Base-by-base conservation (phyloP, 1,140 invertebrate genomes). In the Brachionus sp. region DNA sequence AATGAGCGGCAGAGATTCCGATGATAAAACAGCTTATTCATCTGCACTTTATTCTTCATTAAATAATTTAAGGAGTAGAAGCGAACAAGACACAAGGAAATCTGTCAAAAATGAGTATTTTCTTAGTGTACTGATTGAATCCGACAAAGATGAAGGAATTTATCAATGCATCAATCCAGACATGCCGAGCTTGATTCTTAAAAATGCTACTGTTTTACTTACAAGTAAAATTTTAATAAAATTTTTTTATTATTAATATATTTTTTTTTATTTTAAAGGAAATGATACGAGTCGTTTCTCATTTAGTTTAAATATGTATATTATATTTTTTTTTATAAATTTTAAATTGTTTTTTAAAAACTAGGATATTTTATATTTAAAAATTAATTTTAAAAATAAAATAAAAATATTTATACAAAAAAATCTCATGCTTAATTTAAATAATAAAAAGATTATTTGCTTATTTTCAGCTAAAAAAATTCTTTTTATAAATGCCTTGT, bases 121-220 rank as follows among this genome's bases (percentile, higher is more conserved):
- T 62, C 37, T 78, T n/a, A 78, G 37, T 19, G 23, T 62, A 10
- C 16, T 78, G 44, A 78, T 78, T 37, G 77, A 78, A 62, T 78
- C 77, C 9, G 53, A 78, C n/a, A 10, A 78, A 35, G 77, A 78
- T 46, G 77, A 78, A 62, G 77, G 77, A 7, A 37, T 78, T 35
- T 78, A 78, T 44, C 77, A 78, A 62, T 78, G 77, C 35, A 78
- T 78, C 25, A 78, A 78, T 78, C 77, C 77, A 9, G 77, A 78
- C 77, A 33, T 37, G 39, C 77, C 77, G 9, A 78, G 46, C 37
- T 50, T 78, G n/a, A 62, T 78, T 50, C 35, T 78, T n/a, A 53
- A 62, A 33, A 78, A 78, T 46, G 77, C 37, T 19, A 73, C 68
- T 23, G 68, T 73, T 39, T 44, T 73, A 66, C 64, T 66, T 66